Evolutionary conservation across 1,140 invertebrate species (phyloP), one percentile per base, ranked within the genome.

Genomic region (Drosophila sechellia): DNA sequence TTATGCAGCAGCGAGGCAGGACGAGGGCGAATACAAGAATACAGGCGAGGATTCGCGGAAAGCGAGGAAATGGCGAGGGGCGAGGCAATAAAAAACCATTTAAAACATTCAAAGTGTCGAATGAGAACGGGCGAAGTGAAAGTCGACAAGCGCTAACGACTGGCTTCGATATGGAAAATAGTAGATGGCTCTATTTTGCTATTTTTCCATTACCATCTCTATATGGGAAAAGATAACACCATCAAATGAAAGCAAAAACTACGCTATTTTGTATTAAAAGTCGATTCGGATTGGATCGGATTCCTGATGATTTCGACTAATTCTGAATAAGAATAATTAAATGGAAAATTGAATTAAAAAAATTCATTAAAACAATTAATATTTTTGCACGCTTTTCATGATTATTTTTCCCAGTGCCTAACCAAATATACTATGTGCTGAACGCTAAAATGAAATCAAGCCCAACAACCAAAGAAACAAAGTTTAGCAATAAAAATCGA

Each of bases 51-150:
- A 40, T 13, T 43, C 54, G 55, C 15, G 22, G 66, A 61, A 73
- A 57, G 45, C 48, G 31, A 20, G 37, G 13, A 34, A 65, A 46
- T 35, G 60, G 61, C 55, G 45, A 42, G 43, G 48, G 53, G 58
- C 48, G 53, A 63, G 65, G 76, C 69, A 80, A 80, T 77, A 84
- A 84, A 87, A 89, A 89, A 84, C 57, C 84, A 89, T 87, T 87
- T 87, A 87, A 87, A 87, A 84, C 79, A 87, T 87, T 87, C 80
- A 89, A 89, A 90, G 85, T 89, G 84, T 90, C 84, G 85, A 80
- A 77, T 77, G 76, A 79, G 73, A 79, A 81, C 50, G 79, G 34
- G 58, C 35, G 25, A 65, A 63, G 70, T 68, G 63, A 59, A 65
- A 59, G 55, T 75, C 53, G 60, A 79, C 77, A 80, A 58, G 53